These are phyloP conservation scores for Acanthosepion pharaonis DNA, from an alignment of 2,888 invertebrate genomes.

Conservation along the genomic window DNA sequence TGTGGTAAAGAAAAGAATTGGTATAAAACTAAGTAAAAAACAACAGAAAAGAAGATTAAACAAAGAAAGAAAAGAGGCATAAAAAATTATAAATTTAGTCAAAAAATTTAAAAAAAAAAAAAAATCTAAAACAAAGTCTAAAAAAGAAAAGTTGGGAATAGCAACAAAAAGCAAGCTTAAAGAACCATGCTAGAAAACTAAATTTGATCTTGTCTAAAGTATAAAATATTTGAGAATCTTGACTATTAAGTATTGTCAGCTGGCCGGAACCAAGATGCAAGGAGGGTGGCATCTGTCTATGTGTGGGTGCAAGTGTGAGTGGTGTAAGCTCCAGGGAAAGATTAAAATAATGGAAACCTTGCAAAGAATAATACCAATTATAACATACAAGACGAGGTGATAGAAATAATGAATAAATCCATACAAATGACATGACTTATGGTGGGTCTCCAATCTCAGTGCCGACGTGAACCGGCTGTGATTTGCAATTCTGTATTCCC, in stretches of 20 bases:
- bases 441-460: neutral
- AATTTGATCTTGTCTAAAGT: too few relatives aligned
- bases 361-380: conserved; percentile 2
- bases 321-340: neutral
- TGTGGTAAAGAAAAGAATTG: too few relatives aligned
- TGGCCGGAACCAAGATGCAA: neutral
- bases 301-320: neutral
- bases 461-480: neutral
- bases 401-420: conserved; percentile 34
- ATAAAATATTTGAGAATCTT: too few relatives aligned
- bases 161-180: too few relatives aligned
- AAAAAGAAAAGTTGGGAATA: too few relatives aligned
- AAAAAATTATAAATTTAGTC: too few relatives aligned
- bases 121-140: too few relatives aligned
- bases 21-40: too few relatives aligned
- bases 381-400: neutral
- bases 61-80: too few relatives aligned
- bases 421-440: conserved; percentile 39
- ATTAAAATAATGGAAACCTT: neutral
- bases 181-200: too few relatives aligned
- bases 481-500: neutral
- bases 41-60: too few relatives aligned
- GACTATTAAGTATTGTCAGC: neutral
- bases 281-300: neutral
- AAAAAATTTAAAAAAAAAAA: too few relatives aligned